These are phyloP conservation scores for Teleogryllus occipitalis DNA, from an alignment of 1,140 invertebrate genomes.

Conservation along the genomic window DNA sequence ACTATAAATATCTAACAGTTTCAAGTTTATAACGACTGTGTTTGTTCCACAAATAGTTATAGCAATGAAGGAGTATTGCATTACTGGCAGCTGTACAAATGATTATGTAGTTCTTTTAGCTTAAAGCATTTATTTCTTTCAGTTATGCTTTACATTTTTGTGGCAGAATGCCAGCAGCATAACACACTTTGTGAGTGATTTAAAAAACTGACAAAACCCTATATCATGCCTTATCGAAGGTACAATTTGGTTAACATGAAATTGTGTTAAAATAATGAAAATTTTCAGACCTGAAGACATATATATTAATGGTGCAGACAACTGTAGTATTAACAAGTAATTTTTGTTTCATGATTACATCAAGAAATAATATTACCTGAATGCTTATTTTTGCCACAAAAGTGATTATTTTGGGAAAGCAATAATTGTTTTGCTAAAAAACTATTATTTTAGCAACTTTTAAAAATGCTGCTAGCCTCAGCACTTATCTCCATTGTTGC, in stretches of 20 bases:
- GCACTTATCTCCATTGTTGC: neutral
- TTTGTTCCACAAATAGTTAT: neutral
- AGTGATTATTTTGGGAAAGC: neutral
- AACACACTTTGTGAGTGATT: no score
- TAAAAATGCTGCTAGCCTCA: neutral
- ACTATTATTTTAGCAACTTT: neutral
- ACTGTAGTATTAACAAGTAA: no score
- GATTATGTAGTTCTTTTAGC: neutral
- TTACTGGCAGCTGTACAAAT: neutral
- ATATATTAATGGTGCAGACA: no score
- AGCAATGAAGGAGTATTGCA: neutral
- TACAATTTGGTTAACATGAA: no score
- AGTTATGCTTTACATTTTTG: neutral
- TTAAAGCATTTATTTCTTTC: neutral
- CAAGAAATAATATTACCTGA: no score
- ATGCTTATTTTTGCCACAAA: neutral
- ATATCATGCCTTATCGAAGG: no score
- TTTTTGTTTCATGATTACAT: no score
- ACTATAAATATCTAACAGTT: neutral
- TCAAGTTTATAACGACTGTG: neutral
- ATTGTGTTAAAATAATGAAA: no score
- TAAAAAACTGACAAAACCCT: no score
- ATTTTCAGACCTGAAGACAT: no score
- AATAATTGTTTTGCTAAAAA: slow-evolving; percentile 6
- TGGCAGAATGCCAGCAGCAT: neutral